phyloP scores from a whole-genome alignment of 2,888 invertebrate genomes.

The Drepana falcataria region DNA sequence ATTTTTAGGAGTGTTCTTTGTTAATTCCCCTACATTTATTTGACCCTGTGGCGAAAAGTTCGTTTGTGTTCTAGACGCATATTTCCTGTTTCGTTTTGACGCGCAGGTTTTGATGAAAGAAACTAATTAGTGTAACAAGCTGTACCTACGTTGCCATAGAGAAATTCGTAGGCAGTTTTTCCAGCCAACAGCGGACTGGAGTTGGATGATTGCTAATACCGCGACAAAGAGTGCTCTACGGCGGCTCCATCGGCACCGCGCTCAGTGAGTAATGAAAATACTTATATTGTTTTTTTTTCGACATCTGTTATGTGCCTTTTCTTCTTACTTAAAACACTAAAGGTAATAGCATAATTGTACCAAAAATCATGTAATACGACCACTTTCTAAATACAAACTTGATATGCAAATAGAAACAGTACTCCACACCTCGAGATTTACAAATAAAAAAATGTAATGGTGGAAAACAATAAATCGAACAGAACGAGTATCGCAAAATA shows the following conservation, averaged over 20 bases:
- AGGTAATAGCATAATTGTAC: no score
- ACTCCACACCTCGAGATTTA: no score
- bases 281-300: constrained; percentile 7
- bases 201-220: constrained; percentile 69
- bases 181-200: constrained; percentile 30
- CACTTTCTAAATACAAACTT: no score
- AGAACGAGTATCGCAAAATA: background rate
- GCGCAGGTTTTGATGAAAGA: no score
- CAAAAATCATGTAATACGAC: no score
- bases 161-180: constrained; percentile 54
- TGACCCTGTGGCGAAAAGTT: constrained; percentile 16
- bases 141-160: constrained; percentile 68
- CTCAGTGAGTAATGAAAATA: constrained; percentile 53
- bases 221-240: constrained; percentile 67
- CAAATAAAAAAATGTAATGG: no score
- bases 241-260: constrained; percentile 22
- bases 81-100: constrained; percentile 40
- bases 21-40: constrained; percentile 31
- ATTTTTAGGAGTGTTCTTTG: constrained; percentile 21
- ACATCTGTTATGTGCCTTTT: background rate
- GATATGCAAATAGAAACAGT: no score
- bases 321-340: no score
- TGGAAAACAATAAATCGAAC: background rate
- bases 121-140: no score
- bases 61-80: constrained; percentile 16